Evolutionary conservation across 2,888 invertebrate genomes (phyloP).

Genomic region (Microchrysa polita): DNA sequence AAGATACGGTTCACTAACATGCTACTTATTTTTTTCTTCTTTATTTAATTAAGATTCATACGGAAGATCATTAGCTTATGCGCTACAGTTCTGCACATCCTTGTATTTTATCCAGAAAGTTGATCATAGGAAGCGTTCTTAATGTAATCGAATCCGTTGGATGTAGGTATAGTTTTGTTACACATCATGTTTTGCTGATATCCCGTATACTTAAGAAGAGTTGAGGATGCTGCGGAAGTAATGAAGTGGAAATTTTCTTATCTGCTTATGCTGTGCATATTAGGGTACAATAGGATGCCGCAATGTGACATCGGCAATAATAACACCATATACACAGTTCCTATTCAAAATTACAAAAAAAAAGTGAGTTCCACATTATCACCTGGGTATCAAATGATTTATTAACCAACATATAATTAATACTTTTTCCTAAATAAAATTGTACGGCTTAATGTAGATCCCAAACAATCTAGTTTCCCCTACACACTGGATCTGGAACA

Average conservation of each 20-base stretch:
- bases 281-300: neutral
- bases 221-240: constrained; percentile 3
- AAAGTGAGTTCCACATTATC: too few relatives aligned
- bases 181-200: neutral
- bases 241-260: constrained; percentile 14
- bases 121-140: neutral
- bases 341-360: too few relatives aligned
- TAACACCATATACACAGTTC: too few relatives aligned
- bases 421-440: too few relatives aligned
- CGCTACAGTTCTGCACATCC: neutral
- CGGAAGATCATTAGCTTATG: constrained; percentile 31
- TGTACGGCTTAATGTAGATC: too few relatives aligned
- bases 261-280: neutral
- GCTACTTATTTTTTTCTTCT: neutral
- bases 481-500: neutral
- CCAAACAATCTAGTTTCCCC: too few relatives aligned
- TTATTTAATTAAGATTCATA: constrained; percentile 7
- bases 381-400: too few relatives aligned
- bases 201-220: neutral
- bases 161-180: too few relatives aligned
- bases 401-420: too few relatives aligned
- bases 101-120: neutral
- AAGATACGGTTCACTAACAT: neutral
- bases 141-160: neutral
- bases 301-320: too few relatives aligned